Conservation (phyloP, 2,888 invertebrate genomes). For the Zaprionus obscuricornis region DNA sequence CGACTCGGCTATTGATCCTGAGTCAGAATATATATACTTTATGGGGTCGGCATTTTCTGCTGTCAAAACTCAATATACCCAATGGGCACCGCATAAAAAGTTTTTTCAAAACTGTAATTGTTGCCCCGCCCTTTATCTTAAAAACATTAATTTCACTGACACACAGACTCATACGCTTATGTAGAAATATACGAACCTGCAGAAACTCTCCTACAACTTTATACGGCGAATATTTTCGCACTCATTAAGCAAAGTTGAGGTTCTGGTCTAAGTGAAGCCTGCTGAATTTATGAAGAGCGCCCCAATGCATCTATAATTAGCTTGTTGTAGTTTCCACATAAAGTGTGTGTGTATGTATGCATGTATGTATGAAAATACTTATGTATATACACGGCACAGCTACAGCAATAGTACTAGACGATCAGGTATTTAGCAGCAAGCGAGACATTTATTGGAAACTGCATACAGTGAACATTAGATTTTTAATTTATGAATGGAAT, state of each 20-base stretch:
- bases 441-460: constrained; percentile 55
- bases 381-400: constrained; percentile 25
- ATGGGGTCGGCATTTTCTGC: no score
- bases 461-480: constrained; percentile 19
- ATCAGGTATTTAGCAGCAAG: constrained; percentile 51
- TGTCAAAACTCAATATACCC: no score
- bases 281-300: constrained; percentile 57
- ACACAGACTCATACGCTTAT: constrained; percentile 14
- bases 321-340: constrained; percentile 63
- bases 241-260: constrained; percentile 65
- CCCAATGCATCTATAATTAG: constrained; percentile 70
- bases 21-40: no score
- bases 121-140: constrained; percentile 49
- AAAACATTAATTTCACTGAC: constrained; percentile 39
- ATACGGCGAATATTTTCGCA: constrained; percentile 60
- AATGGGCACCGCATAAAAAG: no score
- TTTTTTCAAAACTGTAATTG: constrained; percentile 67
- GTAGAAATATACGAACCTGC: not conserved
- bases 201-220: not conserved
- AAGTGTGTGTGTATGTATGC: not conserved
- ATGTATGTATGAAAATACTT: no score
- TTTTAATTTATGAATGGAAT: constrained; percentile 68
- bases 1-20: no score
- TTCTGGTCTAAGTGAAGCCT: constrained; percentile 38
- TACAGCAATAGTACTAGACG: constrained; percentile 7